These are phyloP conservation scores for Varanus komodoensis DNA, from an alignment of 2,113 vertebrate species.

Conservation along the genomic window DNA sequence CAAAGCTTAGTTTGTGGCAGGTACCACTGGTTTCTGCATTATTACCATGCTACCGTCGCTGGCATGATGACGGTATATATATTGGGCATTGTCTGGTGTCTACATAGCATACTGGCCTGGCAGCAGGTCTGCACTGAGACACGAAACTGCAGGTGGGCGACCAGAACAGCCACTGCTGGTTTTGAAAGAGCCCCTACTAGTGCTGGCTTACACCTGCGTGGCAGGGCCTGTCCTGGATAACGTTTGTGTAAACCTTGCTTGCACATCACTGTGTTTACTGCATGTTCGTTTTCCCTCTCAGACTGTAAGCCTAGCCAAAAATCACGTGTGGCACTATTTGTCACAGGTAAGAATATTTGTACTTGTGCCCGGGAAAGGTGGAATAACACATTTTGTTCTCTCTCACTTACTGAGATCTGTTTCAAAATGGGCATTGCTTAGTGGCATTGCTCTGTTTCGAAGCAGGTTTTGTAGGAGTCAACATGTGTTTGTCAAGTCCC, in stretches of 20 bases:
- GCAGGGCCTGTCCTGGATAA: too few species aligned
- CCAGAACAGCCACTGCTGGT: background rate
- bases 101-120: background rate
- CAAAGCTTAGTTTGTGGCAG: too few species aligned
- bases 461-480: background rate
- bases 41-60: too few species aligned
- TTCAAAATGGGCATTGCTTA: background rate
- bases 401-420: too few species aligned
- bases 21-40: background rate
- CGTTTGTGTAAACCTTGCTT: background rate
- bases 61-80: background rate
- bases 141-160: too few species aligned
- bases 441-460: background rate
- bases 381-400: too few species aligned
- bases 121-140: background rate
- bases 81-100: background rate
- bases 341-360: too few species aligned
- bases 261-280: background rate
- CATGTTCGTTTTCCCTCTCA: background rate
- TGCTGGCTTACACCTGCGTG: too few species aligned
- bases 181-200: background rate
- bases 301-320: too few species aligned
- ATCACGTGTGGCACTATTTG: too few species aligned
- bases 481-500: background rate
- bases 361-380: too few species aligned